Evolutionary conservation across 2,797 vertebrate genomes (phyloP).

Genomic region (Spinus olivaceus): DNA sequence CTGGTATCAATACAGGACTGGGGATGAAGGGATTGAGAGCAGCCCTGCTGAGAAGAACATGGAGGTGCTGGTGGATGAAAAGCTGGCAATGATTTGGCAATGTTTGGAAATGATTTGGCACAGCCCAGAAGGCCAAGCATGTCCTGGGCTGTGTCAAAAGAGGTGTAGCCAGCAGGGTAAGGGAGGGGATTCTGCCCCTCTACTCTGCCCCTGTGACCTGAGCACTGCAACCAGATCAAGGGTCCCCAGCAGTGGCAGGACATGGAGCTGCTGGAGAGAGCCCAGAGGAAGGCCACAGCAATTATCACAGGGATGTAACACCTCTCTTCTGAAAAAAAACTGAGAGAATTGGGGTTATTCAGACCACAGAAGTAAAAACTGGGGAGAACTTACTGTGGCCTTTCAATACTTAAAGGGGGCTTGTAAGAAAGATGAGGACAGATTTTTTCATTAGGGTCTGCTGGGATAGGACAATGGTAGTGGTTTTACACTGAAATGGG

Average conservation of each 20-base stretch:
- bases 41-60: background rate
- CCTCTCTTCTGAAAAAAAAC: background rate
- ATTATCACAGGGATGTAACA: background rate
- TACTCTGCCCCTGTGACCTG: background rate
- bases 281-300: background rate
- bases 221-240: background rate
- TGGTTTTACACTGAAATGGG: background rate
- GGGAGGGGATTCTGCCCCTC: background rate
- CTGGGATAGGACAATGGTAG: background rate
- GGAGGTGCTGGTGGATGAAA: background rate
- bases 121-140: background rate
- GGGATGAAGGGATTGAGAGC: background rate
- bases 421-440: background rate
- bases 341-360: background rate
- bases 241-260: accelerated
- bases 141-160: background rate
- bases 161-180: accelerated
- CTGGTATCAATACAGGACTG: background rate
- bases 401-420: background rate
- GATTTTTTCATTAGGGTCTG: background rate
- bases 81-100: accelerated
- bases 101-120: too few species aligned
- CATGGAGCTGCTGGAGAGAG: accelerated
- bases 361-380: background rate
- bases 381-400: accelerated